Percentiles rank a stretch among this genome's conserved stretches.
These are phyloP conservation scores for Ptychadena robeensis DNA, from an alignment of 2,797 vertebrate species.

Conservation along the genomic window DNA sequence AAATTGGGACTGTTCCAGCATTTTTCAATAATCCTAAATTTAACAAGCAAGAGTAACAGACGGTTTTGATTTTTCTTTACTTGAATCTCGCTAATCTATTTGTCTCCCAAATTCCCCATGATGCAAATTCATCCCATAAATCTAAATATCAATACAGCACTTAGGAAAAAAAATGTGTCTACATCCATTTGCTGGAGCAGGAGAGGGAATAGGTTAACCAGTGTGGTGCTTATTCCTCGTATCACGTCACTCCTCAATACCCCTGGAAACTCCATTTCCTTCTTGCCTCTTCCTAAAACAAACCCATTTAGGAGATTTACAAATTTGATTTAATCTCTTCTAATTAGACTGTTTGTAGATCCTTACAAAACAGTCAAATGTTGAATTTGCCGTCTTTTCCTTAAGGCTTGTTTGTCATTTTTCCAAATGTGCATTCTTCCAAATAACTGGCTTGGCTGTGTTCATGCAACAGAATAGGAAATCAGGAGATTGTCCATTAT, in stretches of 20 bases:
- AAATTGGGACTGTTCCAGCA: constrained; percentile 28
- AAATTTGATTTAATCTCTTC: constrained; percentile 27
- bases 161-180: constrained; percentile 1
- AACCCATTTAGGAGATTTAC: constrained; percentile 36
- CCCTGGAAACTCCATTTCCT: not conserved
- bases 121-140: constrained; percentile 47
- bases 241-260: not conserved
- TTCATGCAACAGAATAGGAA: not conserved
- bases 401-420: constrained; percentile 35
- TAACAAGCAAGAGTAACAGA: constrained; percentile 22
- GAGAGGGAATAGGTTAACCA: constrained; percentile 16
- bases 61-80: constrained; percentile 32
- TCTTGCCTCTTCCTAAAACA: constrained; percentile 12
- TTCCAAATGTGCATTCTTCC: constrained; percentile 5
- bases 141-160: constrained; percentile 45
- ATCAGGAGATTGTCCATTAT: not conserved
- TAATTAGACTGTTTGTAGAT: constrained; percentile 43
- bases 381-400: constrained; percentile 14
- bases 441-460: not conserved
- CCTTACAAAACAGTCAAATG: constrained; percentile 40
- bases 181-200: not conserved
- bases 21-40: constrained; percentile 43
- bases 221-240: constrained; percentile 1
- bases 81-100: constrained; percentile 36
- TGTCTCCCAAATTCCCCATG: constrained; percentile 32